phyloP scores from a whole-genome alignment of 2,888 invertebrate genomes.

The Capitulum mitella region DNA sequence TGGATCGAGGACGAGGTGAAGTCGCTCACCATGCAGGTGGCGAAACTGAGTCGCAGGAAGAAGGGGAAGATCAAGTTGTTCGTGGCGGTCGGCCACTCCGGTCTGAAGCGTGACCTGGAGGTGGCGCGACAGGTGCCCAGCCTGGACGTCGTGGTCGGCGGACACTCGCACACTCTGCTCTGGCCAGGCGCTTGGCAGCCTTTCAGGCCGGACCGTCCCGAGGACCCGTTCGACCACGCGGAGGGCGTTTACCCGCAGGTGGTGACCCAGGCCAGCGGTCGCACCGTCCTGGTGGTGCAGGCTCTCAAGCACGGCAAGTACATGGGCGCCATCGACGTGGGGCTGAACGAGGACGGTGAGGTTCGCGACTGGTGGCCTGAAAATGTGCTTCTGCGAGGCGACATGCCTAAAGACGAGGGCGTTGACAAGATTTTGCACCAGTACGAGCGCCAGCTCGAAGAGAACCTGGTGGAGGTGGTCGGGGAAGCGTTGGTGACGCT shows the following conservation, averaged over 20 bases:
- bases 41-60: background rate
- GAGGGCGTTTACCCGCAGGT: background rate
- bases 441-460: background rate
- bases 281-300: background rate
- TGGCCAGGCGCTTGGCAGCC: background rate
- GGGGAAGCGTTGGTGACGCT: background rate
- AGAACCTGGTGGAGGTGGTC: background rate
- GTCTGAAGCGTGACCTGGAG: background rate
- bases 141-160: background rate
- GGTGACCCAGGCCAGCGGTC: background rate
- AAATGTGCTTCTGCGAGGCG: background rate
- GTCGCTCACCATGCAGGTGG: background rate
- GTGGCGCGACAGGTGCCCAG: background rate
- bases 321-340: background rate
- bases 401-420: background rate
- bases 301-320: background rate
- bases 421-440: background rate
- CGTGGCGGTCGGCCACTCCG: background rate
- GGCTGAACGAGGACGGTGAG: background rate
- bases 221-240: background rate
- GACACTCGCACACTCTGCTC: background rate
- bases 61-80: too few relatives aligned
- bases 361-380: conserved; percentile 1
- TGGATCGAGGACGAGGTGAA: background rate
- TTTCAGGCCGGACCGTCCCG: background rate